A percentile compares a stretch with the other conserved stretches of the same genome.
Evolutionary conservation across 2,888 invertebrate genomes (phyloP).

Genomic region (Rhopalosiphum nymphaeae): DNA sequence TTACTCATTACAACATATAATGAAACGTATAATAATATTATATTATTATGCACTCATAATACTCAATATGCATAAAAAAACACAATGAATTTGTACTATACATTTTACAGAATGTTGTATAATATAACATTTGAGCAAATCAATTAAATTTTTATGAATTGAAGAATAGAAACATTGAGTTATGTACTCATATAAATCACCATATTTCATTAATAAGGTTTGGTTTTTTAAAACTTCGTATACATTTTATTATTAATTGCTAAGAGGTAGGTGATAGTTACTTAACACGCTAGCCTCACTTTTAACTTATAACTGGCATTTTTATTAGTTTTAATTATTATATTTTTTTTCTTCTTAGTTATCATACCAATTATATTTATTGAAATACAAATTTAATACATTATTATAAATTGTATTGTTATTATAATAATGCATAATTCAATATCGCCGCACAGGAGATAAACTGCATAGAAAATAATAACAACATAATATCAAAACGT

Average conservation of each 20-base stretch:
- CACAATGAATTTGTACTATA: neutral
- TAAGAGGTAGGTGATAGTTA: neutral
- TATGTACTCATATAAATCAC: neutral
- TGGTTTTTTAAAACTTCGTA: neutral
- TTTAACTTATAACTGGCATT: neutral
- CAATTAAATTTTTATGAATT: neutral
- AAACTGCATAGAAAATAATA: neutral
- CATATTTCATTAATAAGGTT: neutral
- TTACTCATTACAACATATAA: neutral
- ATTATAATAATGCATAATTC: neutral
- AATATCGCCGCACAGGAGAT: neutral
- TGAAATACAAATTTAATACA: neutral
- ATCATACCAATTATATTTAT: neutral
- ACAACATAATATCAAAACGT: neutral
- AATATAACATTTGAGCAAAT: neutral
- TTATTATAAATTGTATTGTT: neutral
- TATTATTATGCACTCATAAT: neutral
- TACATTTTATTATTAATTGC: neutral
- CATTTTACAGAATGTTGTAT: neutral
- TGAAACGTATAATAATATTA: neutral
- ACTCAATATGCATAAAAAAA: neutral
- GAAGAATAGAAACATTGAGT: neutral
- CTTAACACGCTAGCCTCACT: neutral
- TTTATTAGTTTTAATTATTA: neutral
- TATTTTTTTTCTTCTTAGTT: neutral